Conservation (phyloP, 1,140 invertebrate genomes). For the Chrysopa pallens region DNA sequence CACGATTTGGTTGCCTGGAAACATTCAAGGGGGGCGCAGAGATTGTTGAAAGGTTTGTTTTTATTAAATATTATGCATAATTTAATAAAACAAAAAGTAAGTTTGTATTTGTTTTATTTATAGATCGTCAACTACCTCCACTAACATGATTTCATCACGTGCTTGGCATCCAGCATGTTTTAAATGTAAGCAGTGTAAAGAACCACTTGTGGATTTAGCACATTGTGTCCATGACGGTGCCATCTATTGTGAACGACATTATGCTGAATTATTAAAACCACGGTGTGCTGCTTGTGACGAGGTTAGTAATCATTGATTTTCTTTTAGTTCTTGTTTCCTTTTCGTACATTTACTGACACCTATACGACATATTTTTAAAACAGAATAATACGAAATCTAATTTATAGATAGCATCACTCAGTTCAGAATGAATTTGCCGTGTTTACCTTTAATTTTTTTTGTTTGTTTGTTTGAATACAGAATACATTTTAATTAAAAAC, state of each 20-base stretch:
- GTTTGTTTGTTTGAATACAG: too few relatives aligned
- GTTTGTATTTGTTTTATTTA: too few relatives aligned
- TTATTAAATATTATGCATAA: not conserved
- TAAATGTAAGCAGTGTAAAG: slow-evolving; percentile 62
- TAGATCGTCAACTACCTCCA: too few relatives aligned
- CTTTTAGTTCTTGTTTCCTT: too few relatives aligned
- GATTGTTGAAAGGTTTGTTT: not conserved
- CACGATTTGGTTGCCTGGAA: not conserved
- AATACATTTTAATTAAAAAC: too few relatives aligned
- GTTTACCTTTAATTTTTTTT: too few relatives aligned
- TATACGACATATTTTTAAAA: too few relatives aligned
- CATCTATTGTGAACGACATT: slow-evolving; percentile 84
- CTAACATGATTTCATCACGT: not conserved
- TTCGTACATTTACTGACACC: too few relatives aligned
- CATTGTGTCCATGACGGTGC: slow-evolving; percentile 77
- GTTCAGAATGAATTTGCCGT: too few relatives aligned
- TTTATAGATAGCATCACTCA: too few relatives aligned
- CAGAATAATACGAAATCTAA: too few relatives aligned
- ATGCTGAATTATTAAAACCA: slow-evolving; percentile 81
- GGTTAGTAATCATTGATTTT: slow-evolving; percentile 37
- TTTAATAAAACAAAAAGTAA: not conserved
- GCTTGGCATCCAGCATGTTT: slow-evolving; percentile 82
- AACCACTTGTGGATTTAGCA: slow-evolving; percentile 79
- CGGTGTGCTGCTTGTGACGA: slow-evolving; percentile 87
- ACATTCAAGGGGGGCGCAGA: not conserved